Conservation (phyloP, 2,797 vertebrate species). For the Poecilia gillii region DNA sequence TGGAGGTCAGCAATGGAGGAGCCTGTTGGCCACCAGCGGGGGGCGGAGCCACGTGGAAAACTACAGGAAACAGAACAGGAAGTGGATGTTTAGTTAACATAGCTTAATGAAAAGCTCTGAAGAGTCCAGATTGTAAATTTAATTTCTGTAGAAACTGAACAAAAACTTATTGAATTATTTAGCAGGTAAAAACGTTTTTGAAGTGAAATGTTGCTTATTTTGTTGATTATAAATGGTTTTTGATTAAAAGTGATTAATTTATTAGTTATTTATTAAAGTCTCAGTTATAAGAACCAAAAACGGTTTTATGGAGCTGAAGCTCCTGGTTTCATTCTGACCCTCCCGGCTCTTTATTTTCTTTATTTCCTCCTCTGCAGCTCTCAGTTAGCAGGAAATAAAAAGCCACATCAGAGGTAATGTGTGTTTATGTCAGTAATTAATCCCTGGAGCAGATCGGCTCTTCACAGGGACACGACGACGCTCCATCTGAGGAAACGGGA, state of each 20-base stretch:
- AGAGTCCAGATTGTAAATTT: neutral
- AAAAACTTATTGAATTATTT: neutral
- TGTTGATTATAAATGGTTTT: neutral
- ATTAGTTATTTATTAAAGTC: too few species aligned
- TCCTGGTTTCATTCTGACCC: neutral
- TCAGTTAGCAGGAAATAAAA: neutral
- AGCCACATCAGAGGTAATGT: neutral
- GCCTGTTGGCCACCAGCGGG: too few species aligned
- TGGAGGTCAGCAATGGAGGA: neutral
- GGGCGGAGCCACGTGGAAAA: conserved; percentile 76
- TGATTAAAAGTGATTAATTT: neutral
- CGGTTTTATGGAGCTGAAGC: neutral
- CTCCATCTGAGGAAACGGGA: neutral
- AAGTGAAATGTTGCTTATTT: neutral
- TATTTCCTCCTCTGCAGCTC: neutral
- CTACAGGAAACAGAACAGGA: conserved; percentile 32
- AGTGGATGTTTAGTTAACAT: neutral
- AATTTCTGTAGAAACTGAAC: too few species aligned
- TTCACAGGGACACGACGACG: neutral
- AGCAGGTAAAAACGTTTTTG: neutral
- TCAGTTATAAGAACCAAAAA: too few species aligned
- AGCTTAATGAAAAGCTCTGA: neutral
- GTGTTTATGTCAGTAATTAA: neutral
- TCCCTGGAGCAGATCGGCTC: neutral
- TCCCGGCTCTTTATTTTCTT: neutral